Percentiles rank a stretch among this genome's conserved stretches.
Conservation (phyloP, 1,140 invertebrate species). For the Lineus longissimus region DNA sequence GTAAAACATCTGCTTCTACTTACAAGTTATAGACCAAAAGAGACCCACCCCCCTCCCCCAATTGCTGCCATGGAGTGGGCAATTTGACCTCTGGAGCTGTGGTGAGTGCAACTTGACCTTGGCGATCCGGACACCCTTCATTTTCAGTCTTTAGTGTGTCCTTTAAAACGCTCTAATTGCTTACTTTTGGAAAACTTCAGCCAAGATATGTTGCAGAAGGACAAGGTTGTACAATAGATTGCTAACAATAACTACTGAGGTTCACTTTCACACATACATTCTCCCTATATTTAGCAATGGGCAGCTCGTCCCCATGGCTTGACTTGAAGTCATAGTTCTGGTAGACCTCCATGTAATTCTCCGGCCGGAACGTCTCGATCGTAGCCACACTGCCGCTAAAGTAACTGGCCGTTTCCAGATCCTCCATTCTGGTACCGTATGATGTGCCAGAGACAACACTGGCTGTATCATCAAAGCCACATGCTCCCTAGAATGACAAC, state of each 20-base stretch:
- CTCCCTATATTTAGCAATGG: constrained; percentile 36
- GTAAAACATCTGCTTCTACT: background rate
- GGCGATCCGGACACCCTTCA: background rate
- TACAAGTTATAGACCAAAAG: background rate
- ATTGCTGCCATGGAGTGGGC: background rate
- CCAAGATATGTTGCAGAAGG: too few relatives aligned
- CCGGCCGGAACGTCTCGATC: constrained; percentile 30
- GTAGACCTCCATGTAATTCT: constrained; percentile 41
- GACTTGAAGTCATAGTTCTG: constrained; percentile 40
- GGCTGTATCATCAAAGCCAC: background rate
- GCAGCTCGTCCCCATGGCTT: constrained; percentile 31
- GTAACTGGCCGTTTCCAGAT: constrained; percentile 37
- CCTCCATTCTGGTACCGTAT: constrained; percentile 18
- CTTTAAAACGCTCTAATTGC: background rate
- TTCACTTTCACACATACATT: too few relatives aligned
- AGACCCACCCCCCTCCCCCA: background rate
- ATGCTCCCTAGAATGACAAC: background rate
- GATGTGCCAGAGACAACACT: background rate
- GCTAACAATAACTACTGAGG: too few relatives aligned
- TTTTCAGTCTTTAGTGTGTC: background rate
- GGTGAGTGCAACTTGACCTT: background rate
- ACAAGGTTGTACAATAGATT: too few relatives aligned
- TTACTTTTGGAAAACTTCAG: too few relatives aligned
- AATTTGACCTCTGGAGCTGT: background rate
- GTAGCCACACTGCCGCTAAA: constrained; percentile 21